phyloP scores from a whole-genome alignment of 2,797 vertebrate genomes.

The Sebastes aleutianus region DNA sequence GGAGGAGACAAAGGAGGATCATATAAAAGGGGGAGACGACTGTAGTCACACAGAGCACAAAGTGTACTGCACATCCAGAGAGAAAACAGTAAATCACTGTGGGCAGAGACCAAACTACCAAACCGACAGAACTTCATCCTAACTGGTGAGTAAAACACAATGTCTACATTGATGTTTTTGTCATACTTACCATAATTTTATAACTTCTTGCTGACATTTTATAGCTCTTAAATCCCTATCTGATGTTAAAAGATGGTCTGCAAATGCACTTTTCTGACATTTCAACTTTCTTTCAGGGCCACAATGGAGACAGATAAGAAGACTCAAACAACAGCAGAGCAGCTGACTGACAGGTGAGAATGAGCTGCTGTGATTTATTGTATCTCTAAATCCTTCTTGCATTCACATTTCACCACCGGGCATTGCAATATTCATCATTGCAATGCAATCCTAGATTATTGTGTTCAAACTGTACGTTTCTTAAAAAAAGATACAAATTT shows the following conservation, averaged over 20 bases:
- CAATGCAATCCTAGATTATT: neutral
- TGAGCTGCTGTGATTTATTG: constrained; percentile 27
- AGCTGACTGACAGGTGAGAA: constrained; percentile 62
- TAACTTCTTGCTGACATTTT: neutral
- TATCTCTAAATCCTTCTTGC: neutral
- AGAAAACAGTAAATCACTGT: neutral
- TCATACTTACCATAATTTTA: neutral
- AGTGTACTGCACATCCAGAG: constrained; percentile 24
- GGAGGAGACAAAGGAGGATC: constrained; percentile 51
- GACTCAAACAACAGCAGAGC: constrained; percentile 37
- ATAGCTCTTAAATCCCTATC: neutral
- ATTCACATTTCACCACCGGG: neutral
- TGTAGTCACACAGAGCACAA: constrained; percentile 3
- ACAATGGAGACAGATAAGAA: constrained; percentile 70
- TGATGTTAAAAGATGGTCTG: neutral
- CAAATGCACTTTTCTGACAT: constrained; percentile 2
- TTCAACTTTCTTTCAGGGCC: constrained; percentile 24
- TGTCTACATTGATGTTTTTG: neutral
- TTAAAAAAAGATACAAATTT: neutral
- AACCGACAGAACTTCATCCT: constrained; percentile 1
- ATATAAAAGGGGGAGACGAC: constrained; percentile 57
- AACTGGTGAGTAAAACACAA: constrained; percentile 54
- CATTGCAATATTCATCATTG: neutral
- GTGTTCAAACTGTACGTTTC: neutral
- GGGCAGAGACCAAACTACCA: neutral